Percentiles rank a stretch among this genome's conserved stretches.
These are phyloP conservation scores for Caenorhabditis tropicalis DNA, from an alignment of 1,140 invertebrate genomes.

Conservation along the genomic window DNA sequence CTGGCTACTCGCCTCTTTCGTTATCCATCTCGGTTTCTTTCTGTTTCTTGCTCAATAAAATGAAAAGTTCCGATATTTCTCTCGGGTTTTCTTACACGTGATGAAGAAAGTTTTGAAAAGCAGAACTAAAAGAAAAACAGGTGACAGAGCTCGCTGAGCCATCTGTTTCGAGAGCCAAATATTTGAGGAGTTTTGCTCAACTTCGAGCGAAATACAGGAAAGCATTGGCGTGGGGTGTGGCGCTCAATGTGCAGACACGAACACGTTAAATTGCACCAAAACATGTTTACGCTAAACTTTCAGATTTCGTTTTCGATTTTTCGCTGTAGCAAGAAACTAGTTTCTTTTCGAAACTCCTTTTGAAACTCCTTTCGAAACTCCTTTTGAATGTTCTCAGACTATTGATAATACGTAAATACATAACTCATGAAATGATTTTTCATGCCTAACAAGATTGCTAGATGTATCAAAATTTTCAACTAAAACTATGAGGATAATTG, in stretches of 20 bases:
- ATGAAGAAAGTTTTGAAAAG: neutral
- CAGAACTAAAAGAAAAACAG: neutral
- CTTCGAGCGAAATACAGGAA: neutral
- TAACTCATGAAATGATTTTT: no score
- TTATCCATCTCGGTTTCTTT: constrained; percentile 34
- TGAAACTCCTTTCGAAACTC: no score
- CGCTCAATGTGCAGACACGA: neutral
- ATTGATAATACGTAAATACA: no score
- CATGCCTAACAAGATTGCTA: no score
- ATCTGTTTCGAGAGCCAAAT: neutral
- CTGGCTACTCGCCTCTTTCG: constrained; percentile 14
- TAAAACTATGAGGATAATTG: no score
- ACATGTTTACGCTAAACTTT: neutral
- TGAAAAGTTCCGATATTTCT: neutral
- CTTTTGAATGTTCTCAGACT: no score
- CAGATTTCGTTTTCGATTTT: no score
- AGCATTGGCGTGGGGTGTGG: neutral
- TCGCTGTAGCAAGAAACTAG: no score
- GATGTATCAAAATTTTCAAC: no score
- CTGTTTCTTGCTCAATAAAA: constrained; percentile 32
- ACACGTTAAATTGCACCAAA: neutral
- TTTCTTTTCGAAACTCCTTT: no score
- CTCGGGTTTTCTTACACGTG: neutral
- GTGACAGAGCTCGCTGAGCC: neutral
- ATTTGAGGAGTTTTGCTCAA: neutral